Evolutionary conservation across 1,140 invertebrate genomes (phyloP).

Genomic region (Bradysia coprophila): DNA sequence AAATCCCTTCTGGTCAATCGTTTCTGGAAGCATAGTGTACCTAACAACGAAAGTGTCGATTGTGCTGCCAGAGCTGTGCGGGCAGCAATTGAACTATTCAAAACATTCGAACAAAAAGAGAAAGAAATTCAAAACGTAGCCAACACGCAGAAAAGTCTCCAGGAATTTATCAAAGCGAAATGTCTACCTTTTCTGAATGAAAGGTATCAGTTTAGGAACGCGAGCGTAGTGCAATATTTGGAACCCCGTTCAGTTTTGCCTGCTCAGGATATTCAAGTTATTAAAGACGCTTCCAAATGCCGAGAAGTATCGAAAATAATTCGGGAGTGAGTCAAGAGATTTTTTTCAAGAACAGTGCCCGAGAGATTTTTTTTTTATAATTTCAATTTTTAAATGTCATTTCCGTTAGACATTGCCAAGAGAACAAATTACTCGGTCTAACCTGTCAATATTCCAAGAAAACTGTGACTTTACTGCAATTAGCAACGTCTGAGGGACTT

Average conservation of each 20-base stretch:
- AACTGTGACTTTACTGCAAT: not conserved
- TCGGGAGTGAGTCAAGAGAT: not conserved
- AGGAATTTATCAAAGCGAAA: not conserved
- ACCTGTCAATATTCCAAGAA: not conserved
- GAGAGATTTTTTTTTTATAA: too few species aligned
- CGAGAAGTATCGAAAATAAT: not conserved
- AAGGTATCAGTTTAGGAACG: not conserved
- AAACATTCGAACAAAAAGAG: not conserved
- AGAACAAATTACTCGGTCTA: not conserved
- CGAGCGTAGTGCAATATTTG: not conserved
- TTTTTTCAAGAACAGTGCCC: not conserved
- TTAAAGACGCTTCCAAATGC: not conserved
- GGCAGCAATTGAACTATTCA: not conserved
- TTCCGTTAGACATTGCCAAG: not conserved
- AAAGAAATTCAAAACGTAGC: not conserved
- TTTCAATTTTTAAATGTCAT: not conserved
- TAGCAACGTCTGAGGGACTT: not conserved
- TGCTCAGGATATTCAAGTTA: not conserved
- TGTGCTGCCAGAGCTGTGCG: not conserved
- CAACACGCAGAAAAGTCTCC: not conserved
- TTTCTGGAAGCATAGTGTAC: not conserved
- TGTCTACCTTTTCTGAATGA: not conserved
- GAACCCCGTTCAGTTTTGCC: not conserved
- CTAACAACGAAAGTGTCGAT: not conserved
- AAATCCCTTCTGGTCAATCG: not conserved